Conservation (phyloP, 2,797 vertebrate species). For the Anas capensis region DNA sequence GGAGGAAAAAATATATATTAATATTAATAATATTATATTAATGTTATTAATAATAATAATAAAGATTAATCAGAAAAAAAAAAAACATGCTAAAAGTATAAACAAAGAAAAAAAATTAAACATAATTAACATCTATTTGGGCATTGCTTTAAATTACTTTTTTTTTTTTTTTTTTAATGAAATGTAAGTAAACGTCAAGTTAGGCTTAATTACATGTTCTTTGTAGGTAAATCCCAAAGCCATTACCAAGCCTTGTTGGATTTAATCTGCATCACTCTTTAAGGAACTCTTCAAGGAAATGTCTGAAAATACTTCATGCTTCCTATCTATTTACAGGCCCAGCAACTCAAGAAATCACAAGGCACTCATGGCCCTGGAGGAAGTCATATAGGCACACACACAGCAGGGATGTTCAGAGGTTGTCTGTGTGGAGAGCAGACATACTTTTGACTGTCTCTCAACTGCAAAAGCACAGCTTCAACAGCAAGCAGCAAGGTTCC, state of each 20-base stretch:
- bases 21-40: no score
- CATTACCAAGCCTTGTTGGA: neutral
- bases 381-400: fast-evolving
- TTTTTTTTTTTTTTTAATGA: neutral
- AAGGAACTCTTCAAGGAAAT: neutral
- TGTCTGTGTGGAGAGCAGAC: neutral
- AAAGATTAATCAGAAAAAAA: neutral
- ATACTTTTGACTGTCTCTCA: neutral
- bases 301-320: neutral
- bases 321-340: neutral
- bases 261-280: neutral
- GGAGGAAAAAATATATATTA: neutral
- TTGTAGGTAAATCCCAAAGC: neutral
- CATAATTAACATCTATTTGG: neutral
- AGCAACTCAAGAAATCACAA: neutral
- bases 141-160: neutral
- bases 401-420: fast-evolving
- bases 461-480: neutral
- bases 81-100: neutral
- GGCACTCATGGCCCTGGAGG: fast-evolving
- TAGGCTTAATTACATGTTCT: neutral
- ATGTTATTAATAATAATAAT: neutral
- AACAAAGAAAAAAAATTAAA: neutral
- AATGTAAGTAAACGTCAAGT: fast-evolving
- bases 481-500: neutral